Base-by-base conservation (phyloP, 1,140 invertebrate species). In the Drosophila biarmipes region DNA sequence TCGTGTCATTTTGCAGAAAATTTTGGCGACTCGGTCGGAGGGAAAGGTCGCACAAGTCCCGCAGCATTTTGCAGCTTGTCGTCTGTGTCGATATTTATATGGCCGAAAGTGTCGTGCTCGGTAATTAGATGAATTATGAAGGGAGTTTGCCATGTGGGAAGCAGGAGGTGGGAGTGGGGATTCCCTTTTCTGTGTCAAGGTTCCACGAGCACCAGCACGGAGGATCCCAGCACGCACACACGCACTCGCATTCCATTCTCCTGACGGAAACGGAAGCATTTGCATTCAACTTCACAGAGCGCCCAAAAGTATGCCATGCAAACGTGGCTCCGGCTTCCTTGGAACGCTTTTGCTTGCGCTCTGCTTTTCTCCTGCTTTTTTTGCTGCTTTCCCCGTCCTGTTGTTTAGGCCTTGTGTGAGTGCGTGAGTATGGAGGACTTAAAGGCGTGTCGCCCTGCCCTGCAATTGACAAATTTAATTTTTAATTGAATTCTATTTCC, bases 1-100 rank as follows among this genome's bases (percentile, higher is more conserved):
- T 89, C 84, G 84, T 87, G 84, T 87, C 84, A 84, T 87, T 87
- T 87, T 87, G 73, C 76, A 77, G 61, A 78, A 78, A 87, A 89
- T 89, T 89, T 80, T 59, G 64, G 42, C 43, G 75, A 67, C 53
- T 53, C 4, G 11, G 45, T 29, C 49, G 46, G 29, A 29, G 42
- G 61, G 49, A 57, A 66, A 69, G 68, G 55, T 80, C 45, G 66
- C 68, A 10, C 2, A 10, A 31, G 29, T 10, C 52, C 66, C 57
- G 68, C 21, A 73, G 67, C 73, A 57, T 58, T 58, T 58, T 59
- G 51, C 61, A 56, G 53, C 38, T 64, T 49, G 35, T 11, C 59
- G 54, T 73, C 57, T 58, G 53, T 51, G 58, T 55, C 56, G 49
- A 51, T 58, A 71, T 52, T 75, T 63, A 59, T 51, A 34, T 40